These are phyloP conservation scores for Climacteris rufus DNA, from an alignment of 2,113 vertebrate genomes.

Conservation along the genomic window DNA sequence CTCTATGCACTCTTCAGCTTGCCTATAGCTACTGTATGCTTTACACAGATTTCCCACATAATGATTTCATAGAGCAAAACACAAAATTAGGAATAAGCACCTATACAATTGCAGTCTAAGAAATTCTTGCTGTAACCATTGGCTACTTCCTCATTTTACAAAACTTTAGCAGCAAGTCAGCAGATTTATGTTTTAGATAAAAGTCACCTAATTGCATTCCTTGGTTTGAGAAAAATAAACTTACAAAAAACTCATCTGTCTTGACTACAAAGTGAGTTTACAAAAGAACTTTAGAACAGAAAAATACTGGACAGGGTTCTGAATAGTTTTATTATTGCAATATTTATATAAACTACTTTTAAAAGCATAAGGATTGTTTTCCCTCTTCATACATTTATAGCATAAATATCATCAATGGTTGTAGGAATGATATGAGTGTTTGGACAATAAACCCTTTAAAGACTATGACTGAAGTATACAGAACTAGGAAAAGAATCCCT, in stretches of 20 bases:
- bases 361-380: slow-evolving; percentile 34
- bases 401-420: neutral
- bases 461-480: neutral
- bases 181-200: slow-evolving; percentile 42
- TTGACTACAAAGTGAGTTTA: slow-evolving; percentile 42
- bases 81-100: neutral
- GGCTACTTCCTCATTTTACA: neutral
- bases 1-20: neutral
- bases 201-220: slow-evolving; percentile 44
- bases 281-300: slow-evolving; percentile 11
- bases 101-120: neutral
- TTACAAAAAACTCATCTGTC: slow-evolving; percentile 3
- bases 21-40: neutral
- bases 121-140: neutral
- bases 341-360: slow-evolving; percentile 31
- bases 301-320: slow-evolving; percentile 11
- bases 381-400: neutral
- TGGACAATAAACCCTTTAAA: neutral
- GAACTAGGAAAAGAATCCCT: neutral
- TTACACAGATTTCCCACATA: neutral
- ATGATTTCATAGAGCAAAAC: neutral
- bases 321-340: slow-evolving; percentile 19
- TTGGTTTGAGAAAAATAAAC: slow-evolving; percentile 42
- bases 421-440: neutral
- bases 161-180: neutral